A percentile compares a stretch with the other conserved stretches of the same genome.
Evolutionary conservation across 2,797 vertebrate genomes (phyloP).

Genomic region (Streptopelia turtur): DNA sequence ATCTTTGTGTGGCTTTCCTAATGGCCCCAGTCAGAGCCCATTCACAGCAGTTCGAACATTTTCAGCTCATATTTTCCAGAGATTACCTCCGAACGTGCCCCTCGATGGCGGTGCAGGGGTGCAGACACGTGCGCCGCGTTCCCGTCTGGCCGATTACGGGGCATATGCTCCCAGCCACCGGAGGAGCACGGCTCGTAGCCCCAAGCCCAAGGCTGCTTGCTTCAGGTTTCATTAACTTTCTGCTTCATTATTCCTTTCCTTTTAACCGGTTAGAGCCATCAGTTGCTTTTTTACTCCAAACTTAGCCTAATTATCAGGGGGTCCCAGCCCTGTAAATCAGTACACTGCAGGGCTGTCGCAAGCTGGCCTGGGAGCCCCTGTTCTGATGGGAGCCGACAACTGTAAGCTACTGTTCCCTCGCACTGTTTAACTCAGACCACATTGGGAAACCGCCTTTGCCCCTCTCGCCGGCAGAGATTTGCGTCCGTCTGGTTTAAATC

Average conservation of each 20-base stretch:
- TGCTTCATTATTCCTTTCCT: constrained; percentile 50
- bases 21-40: constrained; percentile 10
- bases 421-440: constrained; percentile 86
- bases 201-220: constrained; percentile 48
- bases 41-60: not conserved
- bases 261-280: constrained; percentile 36
- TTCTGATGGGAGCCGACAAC: constrained; percentile 88
- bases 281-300: constrained; percentile 68
- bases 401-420: constrained; percentile 90
- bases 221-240: constrained; percentile 76
- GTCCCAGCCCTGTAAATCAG: constrained; percentile 74
- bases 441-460: constrained; percentile 79
- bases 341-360: constrained; percentile 66
- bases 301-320: constrained; percentile 74
- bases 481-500: constrained; percentile 89
- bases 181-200: constrained; percentile 19
- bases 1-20: constrained; percentile 10
- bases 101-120: not conserved
- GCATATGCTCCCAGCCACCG: constrained; percentile 2
- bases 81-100: not conserved
- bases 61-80: constrained; percentile 32
- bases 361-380: constrained; percentile 56
- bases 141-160: not conserved
- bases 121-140: not conserved
- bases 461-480: constrained; percentile 53